phyloP scores from a whole-genome alignment of 2,888 invertebrate genomes.

The Agriotes lineatus region DNA sequence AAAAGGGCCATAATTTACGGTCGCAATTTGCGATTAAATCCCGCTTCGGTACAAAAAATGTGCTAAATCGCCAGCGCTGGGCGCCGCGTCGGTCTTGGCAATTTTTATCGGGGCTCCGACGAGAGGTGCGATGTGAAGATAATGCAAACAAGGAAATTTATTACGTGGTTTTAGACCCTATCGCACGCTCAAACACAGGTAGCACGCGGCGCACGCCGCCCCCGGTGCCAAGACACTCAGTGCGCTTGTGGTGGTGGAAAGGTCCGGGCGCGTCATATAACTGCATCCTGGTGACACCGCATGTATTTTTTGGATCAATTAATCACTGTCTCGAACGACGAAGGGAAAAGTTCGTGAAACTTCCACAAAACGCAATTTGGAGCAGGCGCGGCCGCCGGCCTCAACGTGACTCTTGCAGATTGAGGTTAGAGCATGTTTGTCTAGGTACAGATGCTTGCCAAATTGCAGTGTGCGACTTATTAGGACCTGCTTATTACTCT shows the following conservation, averaged over 20 bases:
- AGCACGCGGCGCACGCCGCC: constrained; percentile 15
- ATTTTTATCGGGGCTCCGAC: not conserved
- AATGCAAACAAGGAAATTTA: not conserved
- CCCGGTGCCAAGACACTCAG: constrained; percentile 15
- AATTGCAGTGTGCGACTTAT: too few species aligned
- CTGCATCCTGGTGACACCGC: not conserved
- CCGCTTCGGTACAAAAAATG: too few species aligned
- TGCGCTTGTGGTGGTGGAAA: constrained; percentile 20
- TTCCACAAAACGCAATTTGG: not conserved
- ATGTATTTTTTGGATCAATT: not conserved
- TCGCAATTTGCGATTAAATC: too few species aligned
- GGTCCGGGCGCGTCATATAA: constrained; percentile 20
- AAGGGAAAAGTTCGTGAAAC: not conserved
- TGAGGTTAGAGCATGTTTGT: not conserved
- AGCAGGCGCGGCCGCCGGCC: not conserved
- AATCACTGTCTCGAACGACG: not conserved
- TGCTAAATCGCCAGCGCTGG: too few species aligned
- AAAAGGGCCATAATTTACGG: too few species aligned
- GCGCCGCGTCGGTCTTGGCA: not conserved
- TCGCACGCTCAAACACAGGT: constrained; percentile 12
- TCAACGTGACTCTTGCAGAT: not conserved
- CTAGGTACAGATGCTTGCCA: too few species aligned
- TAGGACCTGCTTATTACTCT: too few species aligned
- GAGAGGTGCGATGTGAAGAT: not conserved
- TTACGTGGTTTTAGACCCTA: not conserved